These are phyloP conservation scores for Mycalesis mineus DNA, from an alignment of 2,888 invertebrate species.

Conservation along the genomic window DNA sequence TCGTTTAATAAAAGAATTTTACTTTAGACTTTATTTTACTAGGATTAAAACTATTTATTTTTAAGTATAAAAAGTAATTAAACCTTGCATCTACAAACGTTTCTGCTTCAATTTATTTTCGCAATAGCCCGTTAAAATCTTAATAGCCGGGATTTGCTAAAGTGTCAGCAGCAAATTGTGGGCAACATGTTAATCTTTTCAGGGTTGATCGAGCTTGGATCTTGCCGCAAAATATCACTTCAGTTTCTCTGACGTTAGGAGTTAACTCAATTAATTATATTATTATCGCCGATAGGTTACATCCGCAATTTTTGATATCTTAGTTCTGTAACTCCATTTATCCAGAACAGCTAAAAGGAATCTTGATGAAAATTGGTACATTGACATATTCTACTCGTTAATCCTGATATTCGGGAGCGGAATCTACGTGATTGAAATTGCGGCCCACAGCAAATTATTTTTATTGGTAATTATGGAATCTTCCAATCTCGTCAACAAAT, in stretches of 20 bases:
- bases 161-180: constrained; percentile 45
- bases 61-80: neutral
- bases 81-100: neutral
- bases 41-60: neutral
- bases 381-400: too few species aligned
- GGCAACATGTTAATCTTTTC: constrained; percentile 59
- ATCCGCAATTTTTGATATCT: too few species aligned
- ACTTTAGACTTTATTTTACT: too few species aligned
- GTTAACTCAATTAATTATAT: neutral
- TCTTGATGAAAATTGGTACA: too few species aligned
- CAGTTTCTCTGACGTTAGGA: neutral
- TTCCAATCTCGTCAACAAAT: too few species aligned
- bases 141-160: constrained; percentile 34
- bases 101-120: neutral
- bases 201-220: constrained; percentile 44
- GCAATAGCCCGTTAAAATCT: constrained; percentile 22
- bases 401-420: too few species aligned
- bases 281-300: neutral
- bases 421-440: too few species aligned
- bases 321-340: too few species aligned
- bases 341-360: too few species aligned
- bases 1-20: too few species aligned
- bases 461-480: too few species aligned
- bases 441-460: too few species aligned
- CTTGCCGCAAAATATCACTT: constrained; percentile 3